A percentile compares a stretch with the other conserved stretches of the same genome.
phyloP scores from a whole-genome alignment of 1,140 invertebrate genomes.

The Neoseiulus cucumeris region DNA sequence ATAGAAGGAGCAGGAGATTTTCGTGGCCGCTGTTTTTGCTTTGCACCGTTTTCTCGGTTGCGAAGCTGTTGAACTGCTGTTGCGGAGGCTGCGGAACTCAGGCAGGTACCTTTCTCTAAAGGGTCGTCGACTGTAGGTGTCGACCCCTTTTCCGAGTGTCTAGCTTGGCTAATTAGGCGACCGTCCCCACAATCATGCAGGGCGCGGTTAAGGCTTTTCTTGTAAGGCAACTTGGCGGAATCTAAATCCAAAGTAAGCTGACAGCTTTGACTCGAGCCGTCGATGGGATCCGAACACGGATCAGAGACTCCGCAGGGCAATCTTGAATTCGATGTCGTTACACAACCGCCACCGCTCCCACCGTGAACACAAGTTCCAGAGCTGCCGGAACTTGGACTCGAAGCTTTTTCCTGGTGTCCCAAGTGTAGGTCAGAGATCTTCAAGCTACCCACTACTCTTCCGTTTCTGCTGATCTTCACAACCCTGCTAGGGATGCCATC shows the following conservation, averaged over 20 bases:
- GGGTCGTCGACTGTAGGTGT: background rate
- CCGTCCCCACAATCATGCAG: background rate
- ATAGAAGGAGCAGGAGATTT: background rate
- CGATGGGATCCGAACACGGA: background rate
- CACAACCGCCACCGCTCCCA: background rate
- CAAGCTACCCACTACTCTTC: background rate
- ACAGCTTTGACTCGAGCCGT: background rate
- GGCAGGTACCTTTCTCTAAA: background rate
- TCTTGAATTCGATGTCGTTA: background rate
- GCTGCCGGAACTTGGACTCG: background rate
- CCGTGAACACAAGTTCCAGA: background rate
- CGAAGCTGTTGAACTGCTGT: background rate
- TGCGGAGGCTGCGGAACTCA: background rate
- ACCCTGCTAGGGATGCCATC: background rate
- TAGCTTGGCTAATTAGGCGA: background rate
- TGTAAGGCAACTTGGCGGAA: constrained; percentile 8
- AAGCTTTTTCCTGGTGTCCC: no score
- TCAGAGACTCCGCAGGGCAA: background rate
- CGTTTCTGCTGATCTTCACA: constrained; percentile 2
- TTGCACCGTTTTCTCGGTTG: background rate
- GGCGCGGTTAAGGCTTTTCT: constrained; percentile 3
- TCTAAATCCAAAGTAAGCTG: background rate
- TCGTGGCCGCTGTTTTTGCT: background rate
- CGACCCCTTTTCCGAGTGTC: background rate
- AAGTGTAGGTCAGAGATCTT: background rate